phyloP scores from a whole-genome alignment of 2,888 invertebrate genomes.

The Thereva nobilitata region DNA sequence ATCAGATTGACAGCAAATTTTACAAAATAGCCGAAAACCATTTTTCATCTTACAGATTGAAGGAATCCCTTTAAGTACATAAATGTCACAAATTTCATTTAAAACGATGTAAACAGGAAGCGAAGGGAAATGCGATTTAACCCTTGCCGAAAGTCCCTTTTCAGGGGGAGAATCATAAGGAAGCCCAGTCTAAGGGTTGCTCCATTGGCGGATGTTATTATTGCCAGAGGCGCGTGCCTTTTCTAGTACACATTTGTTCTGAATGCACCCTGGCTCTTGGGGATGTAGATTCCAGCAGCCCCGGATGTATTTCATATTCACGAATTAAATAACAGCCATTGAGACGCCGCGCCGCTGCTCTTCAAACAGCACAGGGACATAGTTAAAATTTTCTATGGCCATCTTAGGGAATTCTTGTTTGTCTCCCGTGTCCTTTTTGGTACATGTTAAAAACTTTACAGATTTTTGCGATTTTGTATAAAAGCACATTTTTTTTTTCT shows the following conservation, averaged over 20 bases:
- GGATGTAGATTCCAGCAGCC: conserved; percentile 9
- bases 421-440: no score
- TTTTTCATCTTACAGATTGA: conserved; percentile 22
- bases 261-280: conserved; percentile 5
- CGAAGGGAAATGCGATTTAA: conserved; percentile 15
- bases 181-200: conserved; percentile 2
- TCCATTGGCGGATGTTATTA: conserved; percentile 34
- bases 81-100: conserved; percentile 37
- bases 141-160: conserved; percentile 14
- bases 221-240: conserved; percentile 41
- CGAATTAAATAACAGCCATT: conserved; percentile 6
- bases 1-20: conserved; percentile 28
- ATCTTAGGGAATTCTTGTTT: not conserved
- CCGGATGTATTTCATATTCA: conserved; percentile 32
- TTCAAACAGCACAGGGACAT: not conserved
- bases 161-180: conserved; percentile 8
- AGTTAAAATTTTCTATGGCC: no score
- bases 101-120: conserved; percentile 34
- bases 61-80: conserved; percentile 34
- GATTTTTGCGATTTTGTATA: not conserved
- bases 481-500: conserved; percentile 14
- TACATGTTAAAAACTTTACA: not conserved
- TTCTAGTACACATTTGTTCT: conserved; percentile 12
- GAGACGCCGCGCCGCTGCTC: not conserved
- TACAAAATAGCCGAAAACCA: conserved; percentile 20